These are phyloP conservation scores for Physeter macrocephalus DNA, from an alignment of 2,113 vertebrate genomes.

Conservation along the genomic window DNA sequence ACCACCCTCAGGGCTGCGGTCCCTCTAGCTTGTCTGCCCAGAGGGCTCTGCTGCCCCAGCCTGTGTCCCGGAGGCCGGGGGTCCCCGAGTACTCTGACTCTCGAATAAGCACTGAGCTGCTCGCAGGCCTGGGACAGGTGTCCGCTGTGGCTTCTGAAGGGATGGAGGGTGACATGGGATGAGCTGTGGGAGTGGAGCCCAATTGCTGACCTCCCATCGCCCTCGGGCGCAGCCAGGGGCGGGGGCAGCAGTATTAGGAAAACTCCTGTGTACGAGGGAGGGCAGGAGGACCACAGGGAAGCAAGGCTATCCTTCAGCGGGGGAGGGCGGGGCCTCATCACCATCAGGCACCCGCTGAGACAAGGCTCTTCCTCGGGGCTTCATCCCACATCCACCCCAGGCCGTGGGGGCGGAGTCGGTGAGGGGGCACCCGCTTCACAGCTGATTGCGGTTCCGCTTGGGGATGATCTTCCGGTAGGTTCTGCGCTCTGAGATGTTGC, in stretches of 20 bases:
- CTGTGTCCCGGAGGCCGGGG: neutral
- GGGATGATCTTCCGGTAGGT: slow-evolving; percentile 89
- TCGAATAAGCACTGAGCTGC: neutral
- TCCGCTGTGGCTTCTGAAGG: neutral
- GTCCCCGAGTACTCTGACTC: neutral
- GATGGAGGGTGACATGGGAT: neutral
- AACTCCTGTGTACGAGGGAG: neutral
- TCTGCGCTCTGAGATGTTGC: slow-evolving; percentile 92
- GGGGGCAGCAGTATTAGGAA: neutral
- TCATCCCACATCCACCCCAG: neutral
- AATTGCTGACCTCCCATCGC: neutral
- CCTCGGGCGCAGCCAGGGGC: neutral
- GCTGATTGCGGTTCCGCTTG: slow-evolving; percentile 82
- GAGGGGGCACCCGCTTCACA: slow-evolving; percentile 62
- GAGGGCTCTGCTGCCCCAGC: neutral
- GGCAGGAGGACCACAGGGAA: neutral
- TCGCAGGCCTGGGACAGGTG: neutral
- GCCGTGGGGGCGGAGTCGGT: fast-evolving
- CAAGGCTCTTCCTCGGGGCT: neutral
- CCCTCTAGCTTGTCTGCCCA: neutral
- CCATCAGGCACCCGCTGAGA: fast-evolving
- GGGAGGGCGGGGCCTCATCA: neutral
- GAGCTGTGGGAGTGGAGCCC: neutral
- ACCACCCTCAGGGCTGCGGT: neutral
- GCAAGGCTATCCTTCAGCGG: neutral